Conservation (phyloP, 2,888 invertebrate genomes). For the Drosophila mimica region DNA sequence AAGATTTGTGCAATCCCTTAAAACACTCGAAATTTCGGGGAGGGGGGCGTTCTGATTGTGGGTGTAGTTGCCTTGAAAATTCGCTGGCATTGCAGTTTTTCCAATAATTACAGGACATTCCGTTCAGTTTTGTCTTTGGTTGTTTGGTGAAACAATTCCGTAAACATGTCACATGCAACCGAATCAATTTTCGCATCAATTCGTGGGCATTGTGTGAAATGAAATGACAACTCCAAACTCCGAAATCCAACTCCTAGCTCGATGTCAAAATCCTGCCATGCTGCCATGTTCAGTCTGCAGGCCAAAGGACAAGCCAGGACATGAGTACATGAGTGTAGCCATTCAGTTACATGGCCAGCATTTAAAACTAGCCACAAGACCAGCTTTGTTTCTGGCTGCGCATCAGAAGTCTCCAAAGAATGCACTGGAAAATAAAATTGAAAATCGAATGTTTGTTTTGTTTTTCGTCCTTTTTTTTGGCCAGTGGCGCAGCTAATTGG, state of each 20-base stretch:
- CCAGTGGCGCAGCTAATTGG: slow-evolving; percentile 13
- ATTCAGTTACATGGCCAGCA: slow-evolving; percentile 57
- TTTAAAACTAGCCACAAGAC: slow-evolving; percentile 61
- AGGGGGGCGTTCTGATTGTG: neutral
- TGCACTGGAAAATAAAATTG: slow-evolving; percentile 48
- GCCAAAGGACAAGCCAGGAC: slow-evolving; percentile 30
- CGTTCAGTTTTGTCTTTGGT: slow-evolving; percentile 30
- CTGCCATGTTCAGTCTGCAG: slow-evolving; percentile 15
- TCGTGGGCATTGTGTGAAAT: slow-evolving; percentile 73
- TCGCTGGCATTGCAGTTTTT: slow-evolving; percentile 51
- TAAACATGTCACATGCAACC: slow-evolving; percentile 84
- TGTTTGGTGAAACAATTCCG: slow-evolving; percentile 62
- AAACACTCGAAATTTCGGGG: slow-evolving; percentile 7
- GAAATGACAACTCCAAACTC: slow-evolving; percentile 55
- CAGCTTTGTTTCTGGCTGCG: slow-evolving; percentile 39
- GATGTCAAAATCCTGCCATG: slow-evolving; percentile 3
- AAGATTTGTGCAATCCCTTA: slow-evolving; percentile 67
- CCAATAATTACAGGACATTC: slow-evolving; percentile 58
- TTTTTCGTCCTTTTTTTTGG: neutral
- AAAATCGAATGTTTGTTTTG: slow-evolving; percentile 17
- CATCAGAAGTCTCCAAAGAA: slow-evolving; percentile 67
- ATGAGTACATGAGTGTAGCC: slow-evolving; percentile 17
- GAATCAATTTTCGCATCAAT: slow-evolving; percentile 84
- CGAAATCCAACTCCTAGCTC: slow-evolving; percentile 11
- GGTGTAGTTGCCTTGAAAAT: slow-evolving; percentile 4